These are phyloP conservation scores for Crocallis elinguaria DNA, from an alignment of 2,888 invertebrate genomes.

Conservation along the genomic window DNA sequence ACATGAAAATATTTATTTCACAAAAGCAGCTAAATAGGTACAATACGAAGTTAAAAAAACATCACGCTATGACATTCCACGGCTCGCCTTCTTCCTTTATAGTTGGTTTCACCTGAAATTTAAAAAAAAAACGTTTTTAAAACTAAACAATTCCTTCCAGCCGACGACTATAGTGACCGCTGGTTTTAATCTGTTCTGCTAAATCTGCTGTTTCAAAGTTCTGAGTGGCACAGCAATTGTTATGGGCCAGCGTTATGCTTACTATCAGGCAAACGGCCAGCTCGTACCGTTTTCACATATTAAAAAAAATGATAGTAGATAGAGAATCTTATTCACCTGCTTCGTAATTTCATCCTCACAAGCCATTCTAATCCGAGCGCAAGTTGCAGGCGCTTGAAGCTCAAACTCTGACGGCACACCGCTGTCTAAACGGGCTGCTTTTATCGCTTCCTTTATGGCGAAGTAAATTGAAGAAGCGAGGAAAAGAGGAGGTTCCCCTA, in stretches of 20 bases:
- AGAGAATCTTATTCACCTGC: conserved; percentile 81
- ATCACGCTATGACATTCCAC: conserved; percentile 86
- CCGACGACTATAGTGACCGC: no score
- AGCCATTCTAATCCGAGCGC: conserved; percentile 94
- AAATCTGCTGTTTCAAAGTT: no score
- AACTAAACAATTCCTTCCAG: no score
- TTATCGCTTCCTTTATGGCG: conserved; percentile 94
- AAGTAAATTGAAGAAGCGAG: conserved; percentile 93
- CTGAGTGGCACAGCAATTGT: no score
- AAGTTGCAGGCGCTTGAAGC: conserved; percentile 93
- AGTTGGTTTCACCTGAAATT: conserved; percentile 84
- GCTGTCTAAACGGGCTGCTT: conserved; percentile 89
- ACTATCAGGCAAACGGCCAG: no score
- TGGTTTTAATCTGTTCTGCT: no score
- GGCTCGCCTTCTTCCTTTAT: conserved; percentile 80
- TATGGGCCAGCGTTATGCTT: no score
- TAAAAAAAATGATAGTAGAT: neutral
- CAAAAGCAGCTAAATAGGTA: conserved; percentile 1
- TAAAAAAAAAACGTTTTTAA: neutral
- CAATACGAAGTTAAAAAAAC: neutral
- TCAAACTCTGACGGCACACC: conserved; percentile 85
- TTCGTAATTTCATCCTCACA: conserved; percentile 92
- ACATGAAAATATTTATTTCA: neutral
- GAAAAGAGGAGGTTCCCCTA: conserved; percentile 97
- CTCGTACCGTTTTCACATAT: neutral